Percentiles rank a stretch among this genome's conserved stretches.
phyloP scores from a whole-genome alignment of 2,888 invertebrate species.

The Nemoura dubitans region DNA sequence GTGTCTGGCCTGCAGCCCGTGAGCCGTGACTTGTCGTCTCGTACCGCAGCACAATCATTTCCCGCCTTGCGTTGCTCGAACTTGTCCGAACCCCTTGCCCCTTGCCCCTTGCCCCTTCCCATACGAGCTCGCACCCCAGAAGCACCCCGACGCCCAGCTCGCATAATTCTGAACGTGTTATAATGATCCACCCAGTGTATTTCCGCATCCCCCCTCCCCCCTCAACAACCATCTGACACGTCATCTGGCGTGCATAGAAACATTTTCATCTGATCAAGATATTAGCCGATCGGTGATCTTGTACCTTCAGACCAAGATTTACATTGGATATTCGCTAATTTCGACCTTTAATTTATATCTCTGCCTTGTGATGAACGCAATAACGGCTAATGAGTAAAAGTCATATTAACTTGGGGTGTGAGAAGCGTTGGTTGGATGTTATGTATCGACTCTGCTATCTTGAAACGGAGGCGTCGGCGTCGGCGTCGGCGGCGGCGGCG shows the following conservation, averaged over 20 bases:
- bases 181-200: slow-evolving; percentile 2
- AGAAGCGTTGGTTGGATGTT: too few species aligned
- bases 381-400: too few species aligned
- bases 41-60: too few species aligned
- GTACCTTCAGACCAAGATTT: neutral
- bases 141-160: neutral
- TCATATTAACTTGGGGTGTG: too few species aligned
- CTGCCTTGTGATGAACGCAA: too few species aligned
- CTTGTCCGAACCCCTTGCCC: neutral
- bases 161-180: slow-evolving; percentile 21
- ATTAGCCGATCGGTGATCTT: neutral
- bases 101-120: neutral
- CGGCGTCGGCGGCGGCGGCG: too few species aligned
- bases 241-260: neutral
- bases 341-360: neutral
- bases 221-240: slow-evolving; percentile 1
- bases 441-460: too few species aligned
- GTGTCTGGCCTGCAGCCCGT: neutral
- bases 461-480: too few species aligned
- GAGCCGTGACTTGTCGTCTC: too few species aligned
- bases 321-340: neutral
- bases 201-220: neutral
- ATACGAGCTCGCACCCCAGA: neutral
- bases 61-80: too few species aligned
- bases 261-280: slow-evolving; percentile 1